Evolutionary conservation across 37 sponge, comb jelly and placozoan species (phyloP).

Genomic region (Chondrilla cf. caribensis): DNA sequence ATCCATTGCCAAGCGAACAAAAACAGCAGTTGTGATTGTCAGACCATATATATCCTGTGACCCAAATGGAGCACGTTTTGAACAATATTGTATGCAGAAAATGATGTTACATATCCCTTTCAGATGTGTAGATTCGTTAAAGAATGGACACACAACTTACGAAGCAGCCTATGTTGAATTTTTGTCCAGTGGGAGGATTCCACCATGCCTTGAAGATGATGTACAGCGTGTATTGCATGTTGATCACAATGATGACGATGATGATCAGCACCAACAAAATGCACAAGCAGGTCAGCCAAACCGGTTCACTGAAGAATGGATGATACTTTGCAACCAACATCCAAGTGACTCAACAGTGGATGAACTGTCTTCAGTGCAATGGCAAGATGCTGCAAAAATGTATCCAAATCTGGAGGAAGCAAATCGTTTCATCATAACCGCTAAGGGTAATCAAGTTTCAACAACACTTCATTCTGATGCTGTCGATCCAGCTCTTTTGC

Average conservation of each 20-base stretch:
- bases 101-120: slow-evolving; percentile 54
- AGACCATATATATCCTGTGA: slow-evolving; percentile 52
- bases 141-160: background rate
- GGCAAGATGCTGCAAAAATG: background rate
- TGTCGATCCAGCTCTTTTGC: background rate
- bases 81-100: slow-evolving; percentile 52
- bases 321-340: slow-evolving; percentile 38
- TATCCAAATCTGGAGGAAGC: slow-evolving; percentile 42
- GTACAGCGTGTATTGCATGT: background rate
- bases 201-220: slow-evolving; percentile 52
- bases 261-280: slow-evolving; percentile 16
- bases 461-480: background rate
- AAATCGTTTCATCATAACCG: slow-evolving; percentile 20
- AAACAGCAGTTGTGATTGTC: slow-evolving; percentile 25
- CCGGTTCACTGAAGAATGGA: slow-evolving; percentile 48
- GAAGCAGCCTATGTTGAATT: slow-evolving; percentile 37
- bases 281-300: background rate
- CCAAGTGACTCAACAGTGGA: background rate
- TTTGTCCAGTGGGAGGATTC: slow-evolving; percentile 33
- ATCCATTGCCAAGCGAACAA: background rate
- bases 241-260: slow-evolving; percentile 5
- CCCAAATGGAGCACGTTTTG: slow-evolving; percentile 38
- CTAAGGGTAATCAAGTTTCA: background rate
- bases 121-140: slow-evolving; percentile 18
- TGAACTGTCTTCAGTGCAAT: slow-evolving; percentile 1